These are phyloP conservation scores for Ascaphus truei DNA, from an alignment of 2,113 vertebrate species.

Conservation along the genomic window DNA sequence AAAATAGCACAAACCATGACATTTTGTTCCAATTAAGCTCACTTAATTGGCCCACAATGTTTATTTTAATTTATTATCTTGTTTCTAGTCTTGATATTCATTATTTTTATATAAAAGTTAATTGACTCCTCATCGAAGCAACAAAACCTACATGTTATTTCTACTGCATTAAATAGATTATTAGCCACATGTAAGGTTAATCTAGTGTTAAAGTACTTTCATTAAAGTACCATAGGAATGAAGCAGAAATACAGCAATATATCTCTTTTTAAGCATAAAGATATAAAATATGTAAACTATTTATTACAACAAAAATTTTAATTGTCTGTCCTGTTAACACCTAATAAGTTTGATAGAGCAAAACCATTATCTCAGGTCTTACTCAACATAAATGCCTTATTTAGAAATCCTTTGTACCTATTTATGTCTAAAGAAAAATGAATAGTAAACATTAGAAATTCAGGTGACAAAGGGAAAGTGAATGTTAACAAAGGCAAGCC, in stretches of 20 bases:
- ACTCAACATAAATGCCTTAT: conserved; percentile 3
- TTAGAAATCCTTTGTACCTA: conserved; percentile 40
- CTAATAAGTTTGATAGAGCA: not conserved
- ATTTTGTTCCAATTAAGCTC: conserved; percentile 22
- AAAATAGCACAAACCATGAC: conserved; percentile 14
- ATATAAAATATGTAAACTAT: not conserved
- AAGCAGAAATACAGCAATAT: conserved; percentile 15
- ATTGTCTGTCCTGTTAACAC: not conserved
- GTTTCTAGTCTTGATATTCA: conserved; percentile 25
- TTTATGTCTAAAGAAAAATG: conserved; percentile 46
- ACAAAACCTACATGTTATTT: conserved; percentile 35
- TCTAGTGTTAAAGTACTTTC: conserved; percentile 38
- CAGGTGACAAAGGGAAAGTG: no score
- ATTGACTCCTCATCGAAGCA: conserved; percentile 36
- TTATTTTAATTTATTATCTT: conserved; percentile 36
- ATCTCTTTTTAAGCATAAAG: conserved; percentile 2
- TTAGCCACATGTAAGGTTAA: conserved; percentile 38
- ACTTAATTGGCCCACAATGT: conserved; percentile 28
- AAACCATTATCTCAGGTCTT: not conserved
- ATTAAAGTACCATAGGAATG: conserved; percentile 31
- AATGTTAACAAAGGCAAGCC: not conserved
- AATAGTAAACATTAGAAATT: conserved; percentile 46
- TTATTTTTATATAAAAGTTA: conserved; percentile 29
- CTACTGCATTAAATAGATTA: conserved; percentile 38
- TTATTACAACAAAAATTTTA: not conserved